Evolutionary conservation across 2,113 vertebrate genomes (phyloP).

Genomic region (Anser cygnoides): DNA sequence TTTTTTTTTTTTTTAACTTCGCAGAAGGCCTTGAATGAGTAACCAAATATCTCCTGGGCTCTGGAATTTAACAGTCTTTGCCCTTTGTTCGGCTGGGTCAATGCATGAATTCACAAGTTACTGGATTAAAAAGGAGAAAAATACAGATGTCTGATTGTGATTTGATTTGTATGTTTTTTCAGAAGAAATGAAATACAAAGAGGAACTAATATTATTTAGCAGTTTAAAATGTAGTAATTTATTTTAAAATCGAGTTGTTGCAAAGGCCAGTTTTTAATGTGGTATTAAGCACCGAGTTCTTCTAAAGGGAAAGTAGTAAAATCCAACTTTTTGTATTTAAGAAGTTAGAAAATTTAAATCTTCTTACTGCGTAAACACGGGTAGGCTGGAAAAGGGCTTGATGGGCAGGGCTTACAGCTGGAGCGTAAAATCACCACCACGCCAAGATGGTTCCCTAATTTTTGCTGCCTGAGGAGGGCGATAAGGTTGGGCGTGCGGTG

Average conservation of each 20-base stretch:
- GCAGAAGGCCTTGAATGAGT: slow-evolving; percentile 48
- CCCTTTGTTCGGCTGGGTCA: slow-evolving; percentile 48
- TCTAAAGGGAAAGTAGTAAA: background rate
- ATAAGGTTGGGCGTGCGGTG: background rate
- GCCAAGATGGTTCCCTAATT: background rate
- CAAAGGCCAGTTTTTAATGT: background rate
- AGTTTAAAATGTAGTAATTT: slow-evolving; percentile 4
- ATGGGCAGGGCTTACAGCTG: background rate
- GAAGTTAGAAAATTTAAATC: background rate
- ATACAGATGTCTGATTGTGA: slow-evolving; percentile 11
- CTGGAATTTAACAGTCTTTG: slow-evolving; percentile 57
- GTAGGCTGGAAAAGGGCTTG: background rate
- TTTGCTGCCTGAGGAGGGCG: background rate
- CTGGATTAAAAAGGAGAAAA: slow-evolving; percentile 38
- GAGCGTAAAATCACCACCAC: background rate
- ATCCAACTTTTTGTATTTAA: background rate
- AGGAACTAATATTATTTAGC: background rate
- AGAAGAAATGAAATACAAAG: background rate
- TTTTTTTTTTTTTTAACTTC: background rate
- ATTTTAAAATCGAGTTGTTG: slow-evolving; percentile 5
- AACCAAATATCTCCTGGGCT: slow-evolving; percentile 50
- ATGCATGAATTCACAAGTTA: slow-evolving; percentile 61
- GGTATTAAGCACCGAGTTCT: background rate
- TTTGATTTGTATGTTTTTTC: background rate
- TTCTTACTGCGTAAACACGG: accelerated